Conservation (phyloP, 2,797 vertebrate species). For the Melanotaenia parkinsoni region DNA sequence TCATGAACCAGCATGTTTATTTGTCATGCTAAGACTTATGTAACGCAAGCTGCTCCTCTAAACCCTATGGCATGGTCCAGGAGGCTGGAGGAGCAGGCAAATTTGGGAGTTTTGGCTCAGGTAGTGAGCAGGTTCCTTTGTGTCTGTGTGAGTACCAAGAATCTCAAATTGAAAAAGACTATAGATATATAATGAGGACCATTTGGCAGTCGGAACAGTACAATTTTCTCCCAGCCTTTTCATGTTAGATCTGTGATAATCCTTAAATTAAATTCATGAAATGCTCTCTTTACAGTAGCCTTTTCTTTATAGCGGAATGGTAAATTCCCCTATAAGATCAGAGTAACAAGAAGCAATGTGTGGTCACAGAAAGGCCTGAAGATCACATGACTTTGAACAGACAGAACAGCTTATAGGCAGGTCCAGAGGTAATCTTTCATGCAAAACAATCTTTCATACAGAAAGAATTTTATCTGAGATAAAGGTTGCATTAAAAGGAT, state of each 20-base stretch:
- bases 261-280: not conserved
- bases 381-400: conserved; percentile 12
- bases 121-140: not conserved
- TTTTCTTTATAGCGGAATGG: not conserved
- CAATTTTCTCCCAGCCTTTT: not conserved
- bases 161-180: not conserved
- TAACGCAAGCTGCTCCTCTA: not conserved
- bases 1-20: not conserved
- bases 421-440: not conserved
- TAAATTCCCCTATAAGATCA: conserved; percentile 1
- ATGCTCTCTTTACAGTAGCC: not conserved
- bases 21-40: not conserved
- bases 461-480: conserved; percentile 5
- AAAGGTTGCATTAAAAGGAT: conserved; percentile 7
- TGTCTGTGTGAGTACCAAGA: not conserved
- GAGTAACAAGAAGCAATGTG: not conserved
- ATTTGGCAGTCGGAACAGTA: not conserved
- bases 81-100: not conserved
- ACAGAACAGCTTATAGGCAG: not conserved
- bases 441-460: conserved; percentile 2
- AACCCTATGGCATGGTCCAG: not conserved
- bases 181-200: not conserved
- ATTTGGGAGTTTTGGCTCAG: not conserved
- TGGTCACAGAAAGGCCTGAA: not conserved
- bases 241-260: not conserved